Evolutionary conservation across 2,797 vertebrate genomes (phyloP), one percentile per base, ranked within the genome.

Genomic region (Avahi laniger): DNA sequence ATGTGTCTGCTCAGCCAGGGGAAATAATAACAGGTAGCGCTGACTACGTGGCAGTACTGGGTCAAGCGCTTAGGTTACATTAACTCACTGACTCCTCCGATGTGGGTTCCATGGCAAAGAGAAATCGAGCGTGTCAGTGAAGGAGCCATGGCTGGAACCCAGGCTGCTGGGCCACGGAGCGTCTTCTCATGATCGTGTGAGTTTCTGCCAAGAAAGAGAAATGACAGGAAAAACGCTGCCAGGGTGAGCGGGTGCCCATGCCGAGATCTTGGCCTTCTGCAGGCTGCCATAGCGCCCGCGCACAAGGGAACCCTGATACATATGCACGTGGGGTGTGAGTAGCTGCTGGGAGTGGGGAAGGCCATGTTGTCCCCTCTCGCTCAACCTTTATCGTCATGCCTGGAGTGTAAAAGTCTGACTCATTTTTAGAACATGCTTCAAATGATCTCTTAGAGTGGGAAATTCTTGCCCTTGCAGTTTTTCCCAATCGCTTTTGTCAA

Each of bases 301-400:
- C 35, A 0, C 3, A 5, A 28, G 54, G 6, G 72, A 20, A 14
- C 41, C 57, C 5, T 15, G 7, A 2, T 30, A 30, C 24, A 0
- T 35, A 1, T 17, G 22, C 1, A 0, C 0, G 5, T 2, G 2
- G 52, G 46, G 22, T 0, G 3, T 17, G 24, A 48, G 8, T 2
- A 20, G 28, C 3, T 15, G 0, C 38, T 2, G 18, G 1, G 35
- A 30, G 1, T 5, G 0, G n/a, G 41, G 18, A 10, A 7, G 4
- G n/a, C 63, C 20, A 0, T 0, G 0, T 3, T 3, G 5, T 38
- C 35, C 35, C 26, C 2, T 35, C 24, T 46, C n/a, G 0, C 9
- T 0, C 0, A 17, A 54, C 61, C 28, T 4, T 10, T 6, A 0
- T 54, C 5, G 0, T 38, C 24, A 1, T 8, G 52, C 52, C 80